phyloP scores from a whole-genome alignment of 1,140 invertebrate species.

The Lanistes nyassanus region DNA sequence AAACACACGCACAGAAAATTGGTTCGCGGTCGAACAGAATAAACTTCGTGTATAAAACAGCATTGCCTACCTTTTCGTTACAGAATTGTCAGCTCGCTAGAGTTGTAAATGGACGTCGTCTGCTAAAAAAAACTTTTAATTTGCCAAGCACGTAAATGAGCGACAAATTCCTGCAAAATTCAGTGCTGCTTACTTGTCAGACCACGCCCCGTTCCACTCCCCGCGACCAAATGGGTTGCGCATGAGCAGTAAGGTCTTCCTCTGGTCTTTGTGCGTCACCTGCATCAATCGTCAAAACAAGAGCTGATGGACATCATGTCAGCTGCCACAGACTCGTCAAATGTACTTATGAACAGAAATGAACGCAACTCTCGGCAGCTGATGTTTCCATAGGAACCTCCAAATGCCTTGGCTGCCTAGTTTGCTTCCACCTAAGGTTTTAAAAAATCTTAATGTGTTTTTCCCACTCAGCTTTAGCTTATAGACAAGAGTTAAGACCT shows the following conservation, averaged over 20 bases:
- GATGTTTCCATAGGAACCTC: neutral
- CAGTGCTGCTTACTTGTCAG: constrained; percentile 68
- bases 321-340: too few species aligned
- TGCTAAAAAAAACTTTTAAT: too few species aligned
- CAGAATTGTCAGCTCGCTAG: too few species aligned
- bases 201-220: constrained; percentile 73
- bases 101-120: too few species aligned
- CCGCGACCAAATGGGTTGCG: constrained; percentile 73
- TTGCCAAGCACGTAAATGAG: too few species aligned
- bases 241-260: constrained; percentile 66
- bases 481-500: neutral
- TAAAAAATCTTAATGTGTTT: neutral
- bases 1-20: neutral
- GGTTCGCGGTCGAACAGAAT: neutral
- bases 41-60: neutral
- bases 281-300: neutral
- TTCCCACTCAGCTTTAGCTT: neutral
- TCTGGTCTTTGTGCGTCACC: constrained; percentile 34
- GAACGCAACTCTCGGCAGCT: too few species aligned
- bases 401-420: neutral
- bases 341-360: too few species aligned
- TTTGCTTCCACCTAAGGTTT: neutral
- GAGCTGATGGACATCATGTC: too few species aligned
- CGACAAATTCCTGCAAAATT: too few species aligned
- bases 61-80: neutral